A percentile compares a stretch with the other conserved stretches of the same genome.
phyloP scores from a whole-genome alignment of 1,140 invertebrate species.

The Vanessa atalanta region DNA sequence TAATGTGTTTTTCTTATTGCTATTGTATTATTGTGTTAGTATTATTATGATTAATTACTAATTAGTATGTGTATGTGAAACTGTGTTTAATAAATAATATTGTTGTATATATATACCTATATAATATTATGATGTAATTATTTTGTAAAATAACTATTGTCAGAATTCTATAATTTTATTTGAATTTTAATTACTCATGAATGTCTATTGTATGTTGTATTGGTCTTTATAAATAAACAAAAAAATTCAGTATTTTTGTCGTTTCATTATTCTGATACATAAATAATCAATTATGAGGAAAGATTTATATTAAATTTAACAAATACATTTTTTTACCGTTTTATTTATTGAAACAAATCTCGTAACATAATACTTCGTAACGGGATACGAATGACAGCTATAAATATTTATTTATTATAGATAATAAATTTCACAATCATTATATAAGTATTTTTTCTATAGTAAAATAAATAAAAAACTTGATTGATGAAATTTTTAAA shows the following conservation, averaged over 20 bases:
- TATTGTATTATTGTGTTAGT: not conserved
- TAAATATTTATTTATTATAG: not conserved
- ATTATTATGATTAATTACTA: not conserved
- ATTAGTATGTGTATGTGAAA: not conserved
- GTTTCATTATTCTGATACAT: not conserved
- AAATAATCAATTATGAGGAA: not conserved
- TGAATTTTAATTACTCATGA: not conserved
- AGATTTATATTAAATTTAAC: no score
- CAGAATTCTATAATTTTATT: no score
- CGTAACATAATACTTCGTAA: not conserved
- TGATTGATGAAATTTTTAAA: not conserved
- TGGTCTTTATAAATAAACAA: not conserved
- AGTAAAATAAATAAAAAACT: not conserved
- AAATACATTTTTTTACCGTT: not conserved
- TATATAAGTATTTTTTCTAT: not conserved
- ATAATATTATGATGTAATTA: not conserved
- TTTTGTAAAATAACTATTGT: no score
- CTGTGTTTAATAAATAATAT: no score
- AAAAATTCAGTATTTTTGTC: not conserved
- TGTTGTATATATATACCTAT: not conserved
- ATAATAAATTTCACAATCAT: not conserved
- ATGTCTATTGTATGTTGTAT: not conserved
- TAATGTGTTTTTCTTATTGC: not conserved
- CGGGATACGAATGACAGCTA: not conserved
- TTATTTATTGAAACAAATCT: not conserved